Conservation (phyloP, 2,888 invertebrate species). For the Orchesellides sinensis region DNA sequence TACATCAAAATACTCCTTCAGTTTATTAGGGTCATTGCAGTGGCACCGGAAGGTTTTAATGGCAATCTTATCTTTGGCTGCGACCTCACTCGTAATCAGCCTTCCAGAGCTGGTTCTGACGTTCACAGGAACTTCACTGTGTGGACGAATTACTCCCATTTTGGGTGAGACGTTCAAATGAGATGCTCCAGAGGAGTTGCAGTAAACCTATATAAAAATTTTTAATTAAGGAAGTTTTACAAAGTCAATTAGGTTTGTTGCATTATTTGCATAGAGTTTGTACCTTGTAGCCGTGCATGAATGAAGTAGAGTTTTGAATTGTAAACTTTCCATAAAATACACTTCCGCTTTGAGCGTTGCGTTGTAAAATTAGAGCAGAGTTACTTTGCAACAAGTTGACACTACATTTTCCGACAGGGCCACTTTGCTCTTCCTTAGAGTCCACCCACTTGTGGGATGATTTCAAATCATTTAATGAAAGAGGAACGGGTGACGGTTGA, state of each 20-base stretch:
- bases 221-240: neutral
- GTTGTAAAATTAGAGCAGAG: neutral
- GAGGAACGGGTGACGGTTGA: too few relatives aligned
- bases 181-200: neutral
- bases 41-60: conserved; percentile 11
- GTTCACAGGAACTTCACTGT: neutral
- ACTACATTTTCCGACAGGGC: too few relatives aligned
- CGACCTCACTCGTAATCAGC: neutral
- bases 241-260: neutral
- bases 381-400: neutral
- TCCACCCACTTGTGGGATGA: too few relatives aligned
- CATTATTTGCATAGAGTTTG: neutral
- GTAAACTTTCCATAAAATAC: neutral
- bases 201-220: neutral
- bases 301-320: neutral
- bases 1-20: conserved; percentile 10
- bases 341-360: neutral
- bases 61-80: neutral
- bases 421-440: neutral
- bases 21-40: neutral
- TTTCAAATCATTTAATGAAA: neutral
- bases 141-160: conserved; percentile 8
- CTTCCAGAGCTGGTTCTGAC: neutral
- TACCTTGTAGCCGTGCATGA: conserved; percentile 22
- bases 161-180: neutral